These are phyloP conservation scores for Leptodactylus fallax DNA, from an alignment of 2,797 vertebrate species.

Conservation along the genomic window DNA sequence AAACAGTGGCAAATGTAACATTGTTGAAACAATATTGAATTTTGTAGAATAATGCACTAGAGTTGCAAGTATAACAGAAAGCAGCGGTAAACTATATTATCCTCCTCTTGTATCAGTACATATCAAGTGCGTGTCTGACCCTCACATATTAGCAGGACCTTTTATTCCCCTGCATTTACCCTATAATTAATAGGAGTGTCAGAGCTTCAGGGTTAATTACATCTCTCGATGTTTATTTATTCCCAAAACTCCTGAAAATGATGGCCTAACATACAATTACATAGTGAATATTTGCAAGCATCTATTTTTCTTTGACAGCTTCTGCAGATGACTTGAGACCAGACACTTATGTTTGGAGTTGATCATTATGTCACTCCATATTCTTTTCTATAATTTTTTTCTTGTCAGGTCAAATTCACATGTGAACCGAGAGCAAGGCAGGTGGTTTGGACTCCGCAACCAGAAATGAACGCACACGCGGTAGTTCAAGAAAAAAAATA, in stretches of 20 bases:
- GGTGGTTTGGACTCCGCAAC: no score
- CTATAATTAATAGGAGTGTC: constrained; percentile 38
- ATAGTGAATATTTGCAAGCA: neutral
- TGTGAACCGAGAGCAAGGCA: no score
- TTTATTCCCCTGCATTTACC: constrained; percentile 12
- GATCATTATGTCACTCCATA: neutral
- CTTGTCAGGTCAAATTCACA: no score
- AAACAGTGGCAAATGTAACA: neutral
- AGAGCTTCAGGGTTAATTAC: constrained; percentile 19
- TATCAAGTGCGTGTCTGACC: neutral
- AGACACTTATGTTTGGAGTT: neutral
- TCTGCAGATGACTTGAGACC: neutral
- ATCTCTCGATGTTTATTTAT: constrained; percentile 9
- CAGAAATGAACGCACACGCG: no score
- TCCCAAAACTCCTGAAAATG: constrained; percentile 40
- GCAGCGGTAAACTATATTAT: neutral
- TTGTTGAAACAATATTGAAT: neutral
- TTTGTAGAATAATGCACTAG: neutral
- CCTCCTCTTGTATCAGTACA: neutral
- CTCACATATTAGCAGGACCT: neutral
- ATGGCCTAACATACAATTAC: neutral
- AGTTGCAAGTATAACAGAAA: neutral
- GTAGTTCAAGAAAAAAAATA: no score
- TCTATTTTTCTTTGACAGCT: neutral
- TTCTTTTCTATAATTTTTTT: neutral